These are phyloP conservation scores for Pandemis cinnamomeana DNA, from an alignment of 2,888 invertebrate species.

Conservation along the genomic window DNA sequence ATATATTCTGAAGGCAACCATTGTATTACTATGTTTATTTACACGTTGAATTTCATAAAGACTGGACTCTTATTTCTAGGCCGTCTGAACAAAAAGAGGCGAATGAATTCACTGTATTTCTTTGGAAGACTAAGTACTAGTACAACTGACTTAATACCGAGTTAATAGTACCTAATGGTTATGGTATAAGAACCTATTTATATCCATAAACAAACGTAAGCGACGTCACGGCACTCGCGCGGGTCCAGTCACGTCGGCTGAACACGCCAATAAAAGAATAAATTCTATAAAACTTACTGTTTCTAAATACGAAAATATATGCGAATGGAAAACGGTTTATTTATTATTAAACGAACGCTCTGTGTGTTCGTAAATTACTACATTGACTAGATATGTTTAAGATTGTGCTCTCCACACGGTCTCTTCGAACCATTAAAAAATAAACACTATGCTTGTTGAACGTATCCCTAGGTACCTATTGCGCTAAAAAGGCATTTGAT, in stretches of 20 bases:
- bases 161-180: background rate
- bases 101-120: background rate
- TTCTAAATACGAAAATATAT: constrained; percentile 72
- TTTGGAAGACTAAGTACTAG: constrained; percentile 35
- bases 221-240: background rate
- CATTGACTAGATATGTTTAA: constrained; percentile 84
- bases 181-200: constrained; percentile 21
- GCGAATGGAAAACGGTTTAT: constrained; percentile 69
- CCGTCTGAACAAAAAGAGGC: constrained; percentile 21
- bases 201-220: constrained; percentile 4
- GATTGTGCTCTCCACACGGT: constrained; percentile 69
- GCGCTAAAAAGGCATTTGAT: constrained; percentile 77
- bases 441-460: constrained; percentile 77
- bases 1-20: constrained; percentile 67
- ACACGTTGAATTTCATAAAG: constrained; percentile 29
- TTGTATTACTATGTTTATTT: constrained; percentile 40
- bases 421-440: constrained; percentile 71
- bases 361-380: constrained; percentile 65
- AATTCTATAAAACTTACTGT: constrained; percentile 43
- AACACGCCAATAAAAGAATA: constrained; percentile 39
- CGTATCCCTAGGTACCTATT: constrained; percentile 75
- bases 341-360: constrained; percentile 70
- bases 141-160: constrained; percentile 25
- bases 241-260: constrained; percentile 30
- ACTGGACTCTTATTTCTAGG: constrained; percentile 38